Conservation (phyloP, 1,140 invertebrate species). For the Mesaphorura yosii region DNA sequence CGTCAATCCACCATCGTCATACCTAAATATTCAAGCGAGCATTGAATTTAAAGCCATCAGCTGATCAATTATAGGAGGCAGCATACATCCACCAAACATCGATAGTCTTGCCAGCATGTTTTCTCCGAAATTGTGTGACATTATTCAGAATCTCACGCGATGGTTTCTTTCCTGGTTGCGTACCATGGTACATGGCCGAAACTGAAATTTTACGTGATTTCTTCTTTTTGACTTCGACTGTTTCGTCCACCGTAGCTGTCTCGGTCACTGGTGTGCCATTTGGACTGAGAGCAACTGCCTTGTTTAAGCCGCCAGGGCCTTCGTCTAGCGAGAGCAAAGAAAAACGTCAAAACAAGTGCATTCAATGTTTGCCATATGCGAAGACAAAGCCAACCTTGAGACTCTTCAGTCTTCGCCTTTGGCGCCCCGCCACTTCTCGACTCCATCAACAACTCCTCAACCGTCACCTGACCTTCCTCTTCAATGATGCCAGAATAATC, state of each 20-base stretch:
- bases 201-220: constrained; percentile 10
- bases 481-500: constrained; percentile 41
- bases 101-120: constrained; percentile 44
- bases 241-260: neutral
- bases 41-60: neutral
- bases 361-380: no score
- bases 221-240: constrained; percentile 8
- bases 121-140: constrained; percentile 38
- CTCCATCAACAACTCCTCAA: no score
- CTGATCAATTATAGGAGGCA: neutral
- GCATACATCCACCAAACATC: constrained; percentile 54
- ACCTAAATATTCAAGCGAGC: no score
- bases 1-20: constrained; percentile 41
- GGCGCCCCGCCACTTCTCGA: no score
- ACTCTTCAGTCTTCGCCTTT: no score
- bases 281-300: no score
- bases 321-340: no score
- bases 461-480: constrained; percentile 34
- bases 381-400: no score
- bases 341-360: no score
- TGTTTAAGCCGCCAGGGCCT: no score
- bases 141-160: constrained; percentile 34
- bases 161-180: constrained; percentile 22
- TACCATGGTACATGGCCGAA: constrained; percentile 22
- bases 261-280: neutral